Conservation (phyloP, 2,888 invertebrate genomes). For the Epsilonema sp. region DNA sequence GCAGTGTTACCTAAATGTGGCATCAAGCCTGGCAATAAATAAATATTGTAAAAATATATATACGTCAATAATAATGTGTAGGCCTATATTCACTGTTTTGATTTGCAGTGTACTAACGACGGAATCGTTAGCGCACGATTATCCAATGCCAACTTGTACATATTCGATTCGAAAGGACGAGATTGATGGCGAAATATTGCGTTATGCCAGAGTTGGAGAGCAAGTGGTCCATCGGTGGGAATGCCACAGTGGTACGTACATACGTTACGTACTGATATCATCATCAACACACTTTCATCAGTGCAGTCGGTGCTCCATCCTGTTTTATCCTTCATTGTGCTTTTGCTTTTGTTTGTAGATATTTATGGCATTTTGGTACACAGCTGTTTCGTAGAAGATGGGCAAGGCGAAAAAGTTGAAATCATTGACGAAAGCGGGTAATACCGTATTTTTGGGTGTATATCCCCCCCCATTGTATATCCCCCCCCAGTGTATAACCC, state of each 20-base stretch:
- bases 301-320: not conserved
- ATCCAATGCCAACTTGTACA: conserved; percentile 23
- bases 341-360: too few relatives aligned
- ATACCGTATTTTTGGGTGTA: too few relatives aligned
- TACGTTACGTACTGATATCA: not conserved
- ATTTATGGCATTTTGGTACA: conserved; percentile 26
- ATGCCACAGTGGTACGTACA: conserved; percentile 19
- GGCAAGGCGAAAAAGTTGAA: conserved; percentile 23
- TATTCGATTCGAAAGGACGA: conserved; percentile 27
- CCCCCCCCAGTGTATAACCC: too few relatives aligned
- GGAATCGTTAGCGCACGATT: conserved; percentile 16
- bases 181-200: conserved; percentile 23
- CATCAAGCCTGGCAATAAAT: too few relatives aligned
- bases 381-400: conserved; percentile 27
- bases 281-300: not conserved
- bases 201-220: conserved; percentile 26
- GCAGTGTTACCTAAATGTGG: too few relatives aligned
- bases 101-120: conserved; percentile 22
- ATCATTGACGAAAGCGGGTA: conserved; percentile 24
- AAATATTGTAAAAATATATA: too few relatives aligned
- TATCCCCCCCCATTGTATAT: too few relatives aligned
- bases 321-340: not conserved
- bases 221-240: conserved; percentile 29
- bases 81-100: too few relatives aligned
- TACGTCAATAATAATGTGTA: too few relatives aligned